Conservation (phyloP, 2,888 invertebrate species). For the Clistopyga incitator region DNA sequence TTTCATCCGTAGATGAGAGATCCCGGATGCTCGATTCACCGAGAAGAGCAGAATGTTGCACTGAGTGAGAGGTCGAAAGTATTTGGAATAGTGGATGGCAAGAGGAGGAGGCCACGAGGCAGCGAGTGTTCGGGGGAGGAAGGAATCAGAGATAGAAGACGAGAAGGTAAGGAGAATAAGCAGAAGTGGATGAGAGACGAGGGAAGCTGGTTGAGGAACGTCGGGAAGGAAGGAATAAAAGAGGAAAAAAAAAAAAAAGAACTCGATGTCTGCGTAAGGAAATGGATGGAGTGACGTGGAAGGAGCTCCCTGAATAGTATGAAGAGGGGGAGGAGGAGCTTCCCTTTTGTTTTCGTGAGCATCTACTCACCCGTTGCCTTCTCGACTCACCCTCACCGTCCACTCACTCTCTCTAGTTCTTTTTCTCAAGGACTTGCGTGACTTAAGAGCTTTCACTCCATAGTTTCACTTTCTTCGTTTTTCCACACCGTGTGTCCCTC, state of each 20-base stretch:
- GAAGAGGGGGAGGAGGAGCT: slow-evolving; percentile 29
- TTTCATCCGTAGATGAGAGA: background rate
- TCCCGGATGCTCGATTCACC: background rate
- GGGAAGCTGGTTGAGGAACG: background rate
- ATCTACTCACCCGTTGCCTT: slow-evolving; percentile 65
- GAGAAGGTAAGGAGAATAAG: slow-evolving; percentile 5
- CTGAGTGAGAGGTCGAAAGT: background rate
- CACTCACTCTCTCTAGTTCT: slow-evolving; percentile 18
- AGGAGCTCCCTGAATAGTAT: slow-evolving; percentile 25
- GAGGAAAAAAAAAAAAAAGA: background rate
- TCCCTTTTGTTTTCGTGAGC: slow-evolving; percentile 68
- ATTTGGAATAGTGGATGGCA: background rate
- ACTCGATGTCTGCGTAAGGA: slow-evolving; percentile 21
- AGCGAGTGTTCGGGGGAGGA: background rate
- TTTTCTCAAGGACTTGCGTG: slow-evolving; percentile 59
- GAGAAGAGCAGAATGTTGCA: background rate
- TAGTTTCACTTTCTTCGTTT: slow-evolving; percentile 34
- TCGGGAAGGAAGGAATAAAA: background rate
- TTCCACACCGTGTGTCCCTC: slow-evolving; percentile 7
- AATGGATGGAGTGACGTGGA: slow-evolving; percentile 22
- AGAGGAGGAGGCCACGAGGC: background rate
- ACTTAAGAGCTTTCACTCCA: slow-evolving; percentile 64
- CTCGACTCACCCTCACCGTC: background rate
- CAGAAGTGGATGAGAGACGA: background rate
- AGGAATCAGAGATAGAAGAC: background rate